A percentile compares a stretch with the other conserved stretches of the same genome.
phyloP scores from a whole-genome alignment of 2,113 vertebrate species.

The Thalassarche chlororhynchos region DNA sequence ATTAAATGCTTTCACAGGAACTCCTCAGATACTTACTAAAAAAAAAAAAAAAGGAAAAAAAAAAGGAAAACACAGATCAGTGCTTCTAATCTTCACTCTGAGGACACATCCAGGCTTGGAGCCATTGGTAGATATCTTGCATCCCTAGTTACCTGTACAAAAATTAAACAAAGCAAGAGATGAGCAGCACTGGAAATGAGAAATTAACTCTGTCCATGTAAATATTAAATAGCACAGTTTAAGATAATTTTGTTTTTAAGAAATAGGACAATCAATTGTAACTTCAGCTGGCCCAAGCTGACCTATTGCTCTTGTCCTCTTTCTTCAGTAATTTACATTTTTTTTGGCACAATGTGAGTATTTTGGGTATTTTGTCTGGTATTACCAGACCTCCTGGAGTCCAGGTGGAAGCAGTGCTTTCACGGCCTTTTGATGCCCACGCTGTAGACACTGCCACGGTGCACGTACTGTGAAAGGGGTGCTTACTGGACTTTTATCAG shows the following conservation, averaged over 20 bases:
- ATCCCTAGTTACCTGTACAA: not conserved
- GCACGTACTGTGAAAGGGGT: rapidly evolving
- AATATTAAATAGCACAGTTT: not conserved
- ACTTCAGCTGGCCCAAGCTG: not conserved
- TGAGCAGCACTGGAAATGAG: not conserved
- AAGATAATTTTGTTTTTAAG: not conserved
- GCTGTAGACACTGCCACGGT: not conserved
- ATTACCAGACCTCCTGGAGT: not conserved
- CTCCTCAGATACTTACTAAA: constrained; percentile 14
- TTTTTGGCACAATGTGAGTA: not conserved
- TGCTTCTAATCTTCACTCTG: constrained; percentile 36
- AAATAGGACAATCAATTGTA: not conserved
- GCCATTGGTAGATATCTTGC: not conserved
- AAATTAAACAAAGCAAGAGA: constrained; percentile 37
- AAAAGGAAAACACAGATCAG: not conserved
- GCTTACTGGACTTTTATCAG: not conserved
- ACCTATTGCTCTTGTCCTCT: not conserved
- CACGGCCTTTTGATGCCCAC: not conserved
- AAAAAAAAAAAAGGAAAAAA: not conserved
- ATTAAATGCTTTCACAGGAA: constrained; percentile 36
- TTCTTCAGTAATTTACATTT: not conserved
- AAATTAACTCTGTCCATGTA: not conserved
- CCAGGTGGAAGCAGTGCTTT: not conserved
- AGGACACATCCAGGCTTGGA: constrained; percentile 24
- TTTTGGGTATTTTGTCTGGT: not conserved